Base-by-base conservation (phyloP, 2,113 vertebrate genomes). In the Echinops telfairi region DNA sequence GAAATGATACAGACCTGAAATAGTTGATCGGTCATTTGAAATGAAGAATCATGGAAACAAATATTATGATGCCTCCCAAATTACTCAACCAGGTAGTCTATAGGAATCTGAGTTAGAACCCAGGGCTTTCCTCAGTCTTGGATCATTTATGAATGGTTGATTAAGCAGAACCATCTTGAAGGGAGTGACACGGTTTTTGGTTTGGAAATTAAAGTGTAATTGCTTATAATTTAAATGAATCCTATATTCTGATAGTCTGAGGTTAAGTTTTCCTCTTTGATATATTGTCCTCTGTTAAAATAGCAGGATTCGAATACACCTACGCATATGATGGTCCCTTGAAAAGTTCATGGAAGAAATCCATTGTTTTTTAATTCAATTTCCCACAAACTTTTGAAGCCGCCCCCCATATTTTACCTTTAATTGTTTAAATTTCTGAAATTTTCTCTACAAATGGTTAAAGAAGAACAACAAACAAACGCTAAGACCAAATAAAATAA, bases 401-500 rank as follows among this genome's bases (percentile, higher is more conserved):
- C 16, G 11, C 60, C 60, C 60, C 16, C 16, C 22, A 7, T 62
- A 62, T 6, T 83, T 94, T 75, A 6, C 64, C 19, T 77, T 29
- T 76, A 75, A 81, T 29, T 70, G 25, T 29, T 66, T 83, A 60
- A 92, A 87, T 64, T 40, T 29, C 7, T 31, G 79, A 19, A 9
- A 64, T 57, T 70, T 76, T 91, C 71, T 78, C 64, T 78, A 92
- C 43, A 89, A 83, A 19, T 31, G 38, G 23, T 96, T 76, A n/a
- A 2, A 76, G 62, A 64, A 38, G 1, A 87, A 16, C 53, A 94
- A 77, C 8, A 82, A 47, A 57, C 64, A 25, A 25, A 19, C 75
- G 17, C 89, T 43, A 40, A 62, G 47, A 53, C 7, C 47, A 53
- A 53, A 53, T 53, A 31, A 64, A 79, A 86, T 4, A 68, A 83